A percentile compares a stretch with the other conserved stretches of the same genome.
These are phyloP conservation scores for Sarcophilus harrisii DNA, from an alignment of 2,797 vertebrate genomes.

Conservation along the genomic window DNA sequence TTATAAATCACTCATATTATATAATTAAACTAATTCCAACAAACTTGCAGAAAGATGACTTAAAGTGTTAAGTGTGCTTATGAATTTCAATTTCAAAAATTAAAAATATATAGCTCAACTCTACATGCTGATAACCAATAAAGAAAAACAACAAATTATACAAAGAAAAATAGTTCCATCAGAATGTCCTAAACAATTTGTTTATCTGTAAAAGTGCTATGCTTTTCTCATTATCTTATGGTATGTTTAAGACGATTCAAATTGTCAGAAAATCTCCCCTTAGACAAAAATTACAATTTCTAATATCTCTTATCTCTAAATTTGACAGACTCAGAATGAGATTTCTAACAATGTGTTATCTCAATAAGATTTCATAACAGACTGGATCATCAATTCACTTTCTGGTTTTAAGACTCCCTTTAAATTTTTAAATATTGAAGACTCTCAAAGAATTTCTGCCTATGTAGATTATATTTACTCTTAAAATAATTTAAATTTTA, in stretches of 20 bases:
- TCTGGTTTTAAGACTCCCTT: no score
- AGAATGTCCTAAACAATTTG: neutral
- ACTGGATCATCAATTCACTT: neutral
- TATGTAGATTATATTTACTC: neutral
- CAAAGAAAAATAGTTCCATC: neutral
- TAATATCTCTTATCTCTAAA: neutral
- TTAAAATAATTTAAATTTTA: neutral
- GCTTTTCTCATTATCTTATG: neutral
- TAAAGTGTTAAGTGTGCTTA: conserved; percentile 58
- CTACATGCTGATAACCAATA: neutral
- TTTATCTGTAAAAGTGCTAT: neutral
- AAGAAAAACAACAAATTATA: neutral
- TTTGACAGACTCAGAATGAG: neutral
- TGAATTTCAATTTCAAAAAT: neutral
- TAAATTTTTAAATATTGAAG: neutral
- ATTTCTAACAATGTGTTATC: neutral
- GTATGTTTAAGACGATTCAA: neutral
- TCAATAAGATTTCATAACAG: neutral
- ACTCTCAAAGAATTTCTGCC: neutral
- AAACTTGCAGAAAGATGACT: conserved; percentile 42
- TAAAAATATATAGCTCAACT: neutral
- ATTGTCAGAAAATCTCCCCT: neutral
- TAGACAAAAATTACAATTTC: neutral
- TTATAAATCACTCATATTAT: conserved; percentile 47
- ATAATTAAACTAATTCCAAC: neutral